These are phyloP conservation scores for Argyra leucocephala DNA, from an alignment of 2,888 invertebrate genomes.

Conservation along the genomic window DNA sequence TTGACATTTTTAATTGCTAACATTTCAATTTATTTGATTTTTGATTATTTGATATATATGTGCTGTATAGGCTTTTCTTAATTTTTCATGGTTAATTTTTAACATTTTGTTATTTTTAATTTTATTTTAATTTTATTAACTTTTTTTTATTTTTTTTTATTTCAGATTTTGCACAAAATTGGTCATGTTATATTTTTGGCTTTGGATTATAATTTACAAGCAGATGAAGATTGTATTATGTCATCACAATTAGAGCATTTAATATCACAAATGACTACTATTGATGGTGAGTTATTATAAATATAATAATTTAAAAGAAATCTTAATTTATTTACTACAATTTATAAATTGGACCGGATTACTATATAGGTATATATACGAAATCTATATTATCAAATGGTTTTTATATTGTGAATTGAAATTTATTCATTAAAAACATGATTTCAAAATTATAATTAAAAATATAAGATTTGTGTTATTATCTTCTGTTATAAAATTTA, in stretches of 20 bases:
- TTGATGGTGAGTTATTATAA: slow-evolving; percentile 48
- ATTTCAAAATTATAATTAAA: too few species aligned
- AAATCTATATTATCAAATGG: too few species aligned
- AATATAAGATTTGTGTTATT: too few species aligned
- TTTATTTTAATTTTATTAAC: slow-evolving; percentile 22
- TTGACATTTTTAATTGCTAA: too few species aligned
- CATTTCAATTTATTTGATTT: not conserved
- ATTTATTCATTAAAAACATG: too few species aligned
- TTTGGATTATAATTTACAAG: slow-evolving; percentile 76
- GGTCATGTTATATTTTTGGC: slow-evolving; percentile 81
- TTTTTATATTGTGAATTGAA: too few species aligned
- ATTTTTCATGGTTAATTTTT: not conserved
- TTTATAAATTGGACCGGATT: too few species aligned
- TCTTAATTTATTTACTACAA: too few species aligned
- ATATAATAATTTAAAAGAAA: too few species aligned
- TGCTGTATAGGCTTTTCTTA: too few species aligned
- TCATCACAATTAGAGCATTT: slow-evolving; percentile 76
- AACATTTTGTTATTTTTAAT: slow-evolving; percentile 15
- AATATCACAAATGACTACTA: slow-evolving; percentile 71
- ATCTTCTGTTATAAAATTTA: too few species aligned
- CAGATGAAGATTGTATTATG: slow-evolving; percentile 77
- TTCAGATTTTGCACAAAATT: slow-evolving; percentile 67
- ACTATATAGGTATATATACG: too few species aligned
- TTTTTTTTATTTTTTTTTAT: slow-evolving; percentile 31
- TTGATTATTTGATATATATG: not conserved